A percentile compares a stretch with the other conserved stretches of the same genome.
Conservation (phyloP, 2,113 vertebrate genomes). For the human (Homo sapiens) region DNA sequence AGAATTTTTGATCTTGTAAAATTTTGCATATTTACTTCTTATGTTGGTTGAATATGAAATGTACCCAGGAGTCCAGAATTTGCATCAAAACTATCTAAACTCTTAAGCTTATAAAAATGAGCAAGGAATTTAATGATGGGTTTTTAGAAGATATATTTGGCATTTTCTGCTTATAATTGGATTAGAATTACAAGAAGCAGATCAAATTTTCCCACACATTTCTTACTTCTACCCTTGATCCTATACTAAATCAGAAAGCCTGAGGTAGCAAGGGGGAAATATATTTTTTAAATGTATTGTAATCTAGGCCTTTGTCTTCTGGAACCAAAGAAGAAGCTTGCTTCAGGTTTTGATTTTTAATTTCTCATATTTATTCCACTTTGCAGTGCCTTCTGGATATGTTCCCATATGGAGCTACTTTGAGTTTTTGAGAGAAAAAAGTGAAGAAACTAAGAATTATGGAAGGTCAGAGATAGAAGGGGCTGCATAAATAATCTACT, state of each 20-base stretch:
- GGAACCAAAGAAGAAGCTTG: neutral
- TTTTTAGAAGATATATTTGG: constrained; percentile 66
- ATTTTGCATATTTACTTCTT: constrained; percentile 68
- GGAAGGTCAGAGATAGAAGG: neutral
- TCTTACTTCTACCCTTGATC: constrained; percentile 46
- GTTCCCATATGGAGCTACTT: neutral
- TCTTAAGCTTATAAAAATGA: constrained; percentile 73
- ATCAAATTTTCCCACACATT: constrained; percentile 53
- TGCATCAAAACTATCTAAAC: constrained; percentile 66
- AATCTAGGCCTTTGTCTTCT: constrained; percentile 41
- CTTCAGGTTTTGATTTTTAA: constrained; percentile 40
- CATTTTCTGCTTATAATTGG: constrained; percentile 67
- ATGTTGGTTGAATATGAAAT: constrained; percentile 52
- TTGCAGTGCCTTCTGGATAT: neutral
- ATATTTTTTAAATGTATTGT: constrained; percentile 25
- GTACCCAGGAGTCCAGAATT: constrained; percentile 67
- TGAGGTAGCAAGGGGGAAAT: neutral
- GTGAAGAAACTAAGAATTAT: neutral
- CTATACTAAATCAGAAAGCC: constrained; percentile 48
- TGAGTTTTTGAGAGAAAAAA: constrained; percentile 26
- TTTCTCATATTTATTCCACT: constrained; percentile 30
- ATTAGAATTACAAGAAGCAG: constrained; percentile 62
- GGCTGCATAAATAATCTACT: neutral
- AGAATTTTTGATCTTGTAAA: constrained; percentile 63
- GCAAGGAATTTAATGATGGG: constrained; percentile 47